Base-by-base conservation (phyloP, 2,797 vertebrate genomes). In the Muscicapa comitata region DNA sequence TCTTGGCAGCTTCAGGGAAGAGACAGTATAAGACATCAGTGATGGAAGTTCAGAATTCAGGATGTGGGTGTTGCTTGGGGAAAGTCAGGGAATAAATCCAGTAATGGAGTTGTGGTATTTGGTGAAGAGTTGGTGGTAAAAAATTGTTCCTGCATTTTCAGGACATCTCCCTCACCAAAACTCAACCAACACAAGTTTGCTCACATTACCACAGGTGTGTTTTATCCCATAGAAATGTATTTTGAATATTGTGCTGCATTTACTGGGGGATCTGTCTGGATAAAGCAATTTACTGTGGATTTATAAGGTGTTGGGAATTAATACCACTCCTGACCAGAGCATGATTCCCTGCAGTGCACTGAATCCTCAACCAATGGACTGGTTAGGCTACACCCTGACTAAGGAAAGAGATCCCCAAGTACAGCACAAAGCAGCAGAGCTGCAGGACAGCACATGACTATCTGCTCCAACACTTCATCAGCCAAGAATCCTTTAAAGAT, bases 371-470 rank as follows among this genome's bases (percentile, higher is more conserved):
- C 13, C 53, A 61, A 51, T 37, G 28, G 29, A 31, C 28, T 53
- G 50, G 17, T 72, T 62, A 70, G 81, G 33, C 62, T 71, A 31
- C 18, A 17, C 9, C 21, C 19, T 28, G 19, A 31, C 13, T 28
- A 62, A 70, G 31, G 37, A 57, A 75, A 59, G 25, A 40, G 63
- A 79, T 31, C 65, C 25, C 29, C 54, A 45, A 21, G 14, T 31
- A 24, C 23, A 70, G 31, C 18, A 50, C 51, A 81, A 68, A 65
- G 45, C 67, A 76, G 67, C 51, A 79, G 35, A 82, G 57, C 45
- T 53, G 37, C 35, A 53, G 16, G n/a, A 59, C 4, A 4, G n/a
- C 54, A 63, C 4, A 2, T 19, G 29, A 26, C 0, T 6, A 35
- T 31, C 67, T 57, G 40, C 35, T 57, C 25, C 38, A 76, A 17